Evolutionary conservation across 1,140 invertebrate species (phyloP).

Genomic region (Pachypeltis micranthus): DNA sequence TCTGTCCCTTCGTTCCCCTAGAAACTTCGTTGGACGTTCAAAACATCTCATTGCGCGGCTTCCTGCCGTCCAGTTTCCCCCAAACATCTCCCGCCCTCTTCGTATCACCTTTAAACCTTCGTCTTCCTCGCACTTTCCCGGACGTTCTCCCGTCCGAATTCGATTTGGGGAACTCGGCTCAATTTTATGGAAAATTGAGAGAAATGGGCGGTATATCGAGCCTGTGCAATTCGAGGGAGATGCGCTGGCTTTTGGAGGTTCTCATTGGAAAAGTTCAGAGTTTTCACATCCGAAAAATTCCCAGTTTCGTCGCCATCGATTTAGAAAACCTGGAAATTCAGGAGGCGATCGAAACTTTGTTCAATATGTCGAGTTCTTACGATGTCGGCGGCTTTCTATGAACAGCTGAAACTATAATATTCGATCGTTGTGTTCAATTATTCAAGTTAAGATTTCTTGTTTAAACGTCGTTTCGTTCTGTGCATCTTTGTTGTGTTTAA

Average conservation of each 20-base stretch:
- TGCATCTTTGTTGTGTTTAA: no score
- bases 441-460: no score
- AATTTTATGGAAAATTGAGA: not conserved
- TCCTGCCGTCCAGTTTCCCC: not conserved
- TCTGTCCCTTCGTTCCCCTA: not conserved
- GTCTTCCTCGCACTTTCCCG: slow-evolving; percentile 3
- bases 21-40: not conserved
- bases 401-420: no score
- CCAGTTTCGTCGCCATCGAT: not conserved
- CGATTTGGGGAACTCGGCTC: not conserved
- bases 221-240: slow-evolving; percentile 2
- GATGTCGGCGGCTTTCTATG: not conserved
- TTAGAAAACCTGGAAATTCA: not conserved
- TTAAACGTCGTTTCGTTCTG: no score
- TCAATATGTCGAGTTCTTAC: not conserved
- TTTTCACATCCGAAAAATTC: not conserved
- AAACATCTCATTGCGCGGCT: not conserved
- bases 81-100: not conserved
- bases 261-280: not conserved
- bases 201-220: not conserved
- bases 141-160: not conserved
- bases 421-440: no score
- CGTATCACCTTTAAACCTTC: not conserved
- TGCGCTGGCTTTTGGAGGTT: not conserved
- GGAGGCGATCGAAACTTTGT: not conserved